These are phyloP conservation scores for Molossus molossus DNA, from an alignment of 2,797 vertebrate species.

Conservation along the genomic window DNA sequence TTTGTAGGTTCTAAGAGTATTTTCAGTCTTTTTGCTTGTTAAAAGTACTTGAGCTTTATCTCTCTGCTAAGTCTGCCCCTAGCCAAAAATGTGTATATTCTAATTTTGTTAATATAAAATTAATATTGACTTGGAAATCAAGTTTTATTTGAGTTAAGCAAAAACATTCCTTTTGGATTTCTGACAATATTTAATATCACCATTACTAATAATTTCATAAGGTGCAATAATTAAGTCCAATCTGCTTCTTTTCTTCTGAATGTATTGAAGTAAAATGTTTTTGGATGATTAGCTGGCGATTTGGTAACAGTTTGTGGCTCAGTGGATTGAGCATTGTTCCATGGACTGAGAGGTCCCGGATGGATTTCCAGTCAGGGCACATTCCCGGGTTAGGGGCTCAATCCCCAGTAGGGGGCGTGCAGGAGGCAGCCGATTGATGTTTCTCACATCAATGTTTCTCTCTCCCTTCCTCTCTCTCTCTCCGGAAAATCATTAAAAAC, in stretches of 20 bases:
- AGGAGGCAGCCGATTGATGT: no score
- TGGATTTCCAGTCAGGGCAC: no score
- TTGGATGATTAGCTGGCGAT: slow-evolving; percentile 48
- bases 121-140: slow-evolving; percentile 73
- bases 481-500: no score
- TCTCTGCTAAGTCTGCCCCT: background rate
- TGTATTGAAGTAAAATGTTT: slow-evolving; percentile 69
- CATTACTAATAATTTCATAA: slow-evolving; percentile 72
- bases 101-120: slow-evolving; percentile 69
- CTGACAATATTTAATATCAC: slow-evolving; percentile 68
- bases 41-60: slow-evolving; percentile 31
- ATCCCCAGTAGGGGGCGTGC: no score
- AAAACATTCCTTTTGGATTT: slow-evolving; percentile 69
- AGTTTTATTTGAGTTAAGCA: slow-evolving; percentile 53
- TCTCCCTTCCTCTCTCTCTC: no score
- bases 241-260: slow-evolving; percentile 52
- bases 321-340: no score
- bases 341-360: no score
- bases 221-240: slow-evolving; percentile 58
- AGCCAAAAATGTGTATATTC: background rate
- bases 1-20: background rate
- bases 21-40: slow-evolving; percentile 19
- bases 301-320: background rate
- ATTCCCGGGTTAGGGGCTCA: no score
- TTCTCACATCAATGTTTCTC: no score